These are phyloP conservation scores for Idris sp. DNA, from an alignment of 1,140 invertebrate genomes.

Conservation along the genomic window DNA sequence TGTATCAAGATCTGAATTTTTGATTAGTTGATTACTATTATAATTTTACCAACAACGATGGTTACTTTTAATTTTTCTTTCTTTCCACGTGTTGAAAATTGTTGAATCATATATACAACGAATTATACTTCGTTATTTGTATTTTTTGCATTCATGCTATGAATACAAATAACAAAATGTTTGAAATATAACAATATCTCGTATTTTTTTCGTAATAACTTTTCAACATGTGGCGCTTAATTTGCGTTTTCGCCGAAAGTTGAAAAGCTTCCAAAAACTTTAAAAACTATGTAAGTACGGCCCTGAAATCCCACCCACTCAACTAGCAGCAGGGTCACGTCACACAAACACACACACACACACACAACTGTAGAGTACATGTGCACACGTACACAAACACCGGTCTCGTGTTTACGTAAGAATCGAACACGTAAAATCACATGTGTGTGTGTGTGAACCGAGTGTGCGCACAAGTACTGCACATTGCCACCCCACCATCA, in stretches of 20 bases:
- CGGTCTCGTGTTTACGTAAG: constrained; percentile 34
- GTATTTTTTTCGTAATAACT: too few relatives aligned
- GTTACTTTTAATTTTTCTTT: too few relatives aligned
- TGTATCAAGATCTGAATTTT: too few relatives aligned
- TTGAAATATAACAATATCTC: too few relatives aligned
- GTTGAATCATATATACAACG: too few relatives aligned
- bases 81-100: too few relatives aligned
- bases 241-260: constrained; percentile 43
- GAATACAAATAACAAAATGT: too few relatives aligned
- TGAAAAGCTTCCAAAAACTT: constrained; percentile 54
- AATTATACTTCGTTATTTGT: too few relatives aligned
- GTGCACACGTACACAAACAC: constrained; percentile 25
- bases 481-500: constrained; percentile 51
- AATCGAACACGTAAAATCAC: constrained; percentile 39
- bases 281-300: constrained; percentile 61
- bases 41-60: too few relatives aligned
- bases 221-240: constrained; percentile 39
- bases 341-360: constrained; percentile 35
- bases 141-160: too few relatives aligned
- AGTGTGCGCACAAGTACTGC: constrained; percentile 40
- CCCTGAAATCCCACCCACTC: constrained; percentile 71
- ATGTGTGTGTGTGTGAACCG: constrained; percentile 35
- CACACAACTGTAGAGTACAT: constrained; percentile 16
- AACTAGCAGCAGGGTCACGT: constrained; percentile 69
- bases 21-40: too few relatives aligned